These are phyloP conservation scores for Hippocampus zosterae DNA, from an alignment of 2,113 vertebrate genomes.

Conservation along the genomic window DNA sequence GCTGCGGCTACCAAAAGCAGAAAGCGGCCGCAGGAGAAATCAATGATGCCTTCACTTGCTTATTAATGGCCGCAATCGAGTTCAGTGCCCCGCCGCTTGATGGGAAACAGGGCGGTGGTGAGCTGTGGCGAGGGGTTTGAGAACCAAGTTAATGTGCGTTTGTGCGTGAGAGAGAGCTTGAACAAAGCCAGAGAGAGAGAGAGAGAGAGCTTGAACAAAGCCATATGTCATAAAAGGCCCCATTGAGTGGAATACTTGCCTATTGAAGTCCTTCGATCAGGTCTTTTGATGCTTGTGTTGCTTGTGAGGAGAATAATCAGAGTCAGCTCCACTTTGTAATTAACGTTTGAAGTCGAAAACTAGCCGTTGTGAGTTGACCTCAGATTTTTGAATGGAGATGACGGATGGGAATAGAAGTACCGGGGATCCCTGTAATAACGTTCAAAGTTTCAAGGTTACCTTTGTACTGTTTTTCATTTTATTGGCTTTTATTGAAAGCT, in stretches of 20 bases:
- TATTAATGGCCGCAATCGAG: conserved; percentile 72
- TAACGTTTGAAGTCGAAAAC: not conserved
- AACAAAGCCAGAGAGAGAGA: conserved; percentile 1
- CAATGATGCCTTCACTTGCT: conserved; percentile 58
- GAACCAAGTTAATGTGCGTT: conserved; percentile 28
- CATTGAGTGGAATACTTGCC: conserved; percentile 9
- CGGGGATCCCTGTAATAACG: too few relatives aligned
- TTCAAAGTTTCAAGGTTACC: not conserved
- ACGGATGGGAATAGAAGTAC: not conserved
- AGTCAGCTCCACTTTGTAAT: not conserved
- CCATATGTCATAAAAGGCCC: conserved; percentile 3
- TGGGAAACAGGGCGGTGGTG: conserved; percentile 32
- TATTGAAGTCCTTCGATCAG: not conserved
- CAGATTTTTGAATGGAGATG: not conserved
- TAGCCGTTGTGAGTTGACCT: not conserved
- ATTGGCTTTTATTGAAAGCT: too few relatives aligned
- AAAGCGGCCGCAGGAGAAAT: conserved; percentile 49
- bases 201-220: conserved; percentile 1
- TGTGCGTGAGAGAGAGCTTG: not conserved
- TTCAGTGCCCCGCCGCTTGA: conserved; percentile 26
- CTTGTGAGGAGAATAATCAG: not conserved
- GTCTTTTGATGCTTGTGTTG: not conserved
- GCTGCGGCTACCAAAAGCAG: conserved; percentile 22
- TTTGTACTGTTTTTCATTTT: too few relatives aligned
- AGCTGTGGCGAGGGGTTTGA: conserved; percentile 17